Conservation (phyloP, 2,797 vertebrate genomes). For the Chaetophractus vellerosus region DNA sequence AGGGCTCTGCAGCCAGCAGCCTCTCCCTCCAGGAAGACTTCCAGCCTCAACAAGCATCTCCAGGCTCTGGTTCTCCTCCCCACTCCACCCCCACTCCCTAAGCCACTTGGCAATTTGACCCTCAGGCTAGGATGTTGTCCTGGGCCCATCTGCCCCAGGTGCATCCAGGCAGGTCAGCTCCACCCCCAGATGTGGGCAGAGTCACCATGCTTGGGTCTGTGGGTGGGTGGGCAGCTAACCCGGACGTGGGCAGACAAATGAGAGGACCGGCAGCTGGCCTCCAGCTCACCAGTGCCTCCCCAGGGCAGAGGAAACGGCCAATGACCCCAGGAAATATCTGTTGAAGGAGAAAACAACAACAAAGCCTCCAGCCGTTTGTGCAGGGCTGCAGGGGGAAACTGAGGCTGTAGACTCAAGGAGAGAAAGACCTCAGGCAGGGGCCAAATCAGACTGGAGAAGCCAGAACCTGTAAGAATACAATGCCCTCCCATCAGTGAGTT, state of each 20-base stretch:
- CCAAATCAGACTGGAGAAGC: not conserved
- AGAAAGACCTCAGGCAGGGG: not conserved
- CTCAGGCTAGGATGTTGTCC: not conserved
- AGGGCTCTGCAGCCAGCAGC: not conserved
- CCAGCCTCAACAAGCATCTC: not conserved
- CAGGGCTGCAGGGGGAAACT: not conserved
- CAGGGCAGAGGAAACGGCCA: not conserved
- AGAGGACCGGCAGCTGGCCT: not conserved
- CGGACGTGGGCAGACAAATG: not conserved
- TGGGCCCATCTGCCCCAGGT: constrained; percentile 21
- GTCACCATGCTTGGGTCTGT: not conserved
- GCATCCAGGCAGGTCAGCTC: not conserved
- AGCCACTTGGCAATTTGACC: not conserved
- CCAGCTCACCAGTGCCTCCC: not conserved
- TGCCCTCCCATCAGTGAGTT: not conserved
- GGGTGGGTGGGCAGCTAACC: not conserved
- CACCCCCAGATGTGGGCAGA: not conserved
- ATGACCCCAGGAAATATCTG: not conserved
- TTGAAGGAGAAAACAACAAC: not conserved
- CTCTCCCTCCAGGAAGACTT: not conserved
- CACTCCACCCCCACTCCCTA: not conserved
- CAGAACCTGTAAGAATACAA: not conserved
- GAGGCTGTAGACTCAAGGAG: not conserved
- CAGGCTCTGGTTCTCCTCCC: not conserved
- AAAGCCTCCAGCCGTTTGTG: not conserved